Evolutionary conservation across 2,797 vertebrate genomes (phyloP).

Genomic region (Heliangelus exortis): DNA sequence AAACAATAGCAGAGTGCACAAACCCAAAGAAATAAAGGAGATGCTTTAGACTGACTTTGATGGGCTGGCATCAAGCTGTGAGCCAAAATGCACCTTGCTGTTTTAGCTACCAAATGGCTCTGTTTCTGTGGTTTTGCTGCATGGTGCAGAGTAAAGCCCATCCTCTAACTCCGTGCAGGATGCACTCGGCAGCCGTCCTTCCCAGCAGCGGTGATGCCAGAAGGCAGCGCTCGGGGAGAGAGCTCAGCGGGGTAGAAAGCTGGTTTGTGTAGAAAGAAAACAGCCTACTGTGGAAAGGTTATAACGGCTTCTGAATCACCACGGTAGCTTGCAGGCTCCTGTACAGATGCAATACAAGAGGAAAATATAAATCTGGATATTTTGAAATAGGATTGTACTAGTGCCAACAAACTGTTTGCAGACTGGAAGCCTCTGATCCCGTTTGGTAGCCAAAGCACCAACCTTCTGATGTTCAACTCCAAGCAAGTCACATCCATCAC

Average conservation of each 20-base stretch:
- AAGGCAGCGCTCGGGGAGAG: fast-evolving
- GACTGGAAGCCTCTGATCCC: not conserved
- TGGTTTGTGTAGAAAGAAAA: not conserved
- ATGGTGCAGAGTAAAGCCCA: not conserved
- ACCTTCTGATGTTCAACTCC: not conserved
- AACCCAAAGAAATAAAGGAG: not conserved
- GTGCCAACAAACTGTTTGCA: not conserved
- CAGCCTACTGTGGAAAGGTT: not conserved
- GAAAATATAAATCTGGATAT: not conserved
- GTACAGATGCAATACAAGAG: not conserved
- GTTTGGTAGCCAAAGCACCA: fast-evolving
- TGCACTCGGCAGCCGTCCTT: not conserved
- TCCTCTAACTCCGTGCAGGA: not conserved
- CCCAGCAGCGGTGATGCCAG: not conserved
- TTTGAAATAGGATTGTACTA: not conserved
- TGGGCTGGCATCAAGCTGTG: not conserved
- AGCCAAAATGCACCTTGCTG: not conserved
- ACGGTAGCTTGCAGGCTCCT: not conserved
- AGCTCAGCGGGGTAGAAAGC: fast-evolving
- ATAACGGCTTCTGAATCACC: not conserved
- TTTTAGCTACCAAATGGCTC: not conserved
- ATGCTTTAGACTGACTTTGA: not conserved
- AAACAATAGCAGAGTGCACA: not conserved
- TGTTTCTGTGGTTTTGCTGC: not conserved
- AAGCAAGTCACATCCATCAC: not conserved